These are phyloP conservation scores for Conops quadrifasciatus DNA, from an alignment of 2,888 invertebrate genomes.

Conservation along the genomic window DNA sequence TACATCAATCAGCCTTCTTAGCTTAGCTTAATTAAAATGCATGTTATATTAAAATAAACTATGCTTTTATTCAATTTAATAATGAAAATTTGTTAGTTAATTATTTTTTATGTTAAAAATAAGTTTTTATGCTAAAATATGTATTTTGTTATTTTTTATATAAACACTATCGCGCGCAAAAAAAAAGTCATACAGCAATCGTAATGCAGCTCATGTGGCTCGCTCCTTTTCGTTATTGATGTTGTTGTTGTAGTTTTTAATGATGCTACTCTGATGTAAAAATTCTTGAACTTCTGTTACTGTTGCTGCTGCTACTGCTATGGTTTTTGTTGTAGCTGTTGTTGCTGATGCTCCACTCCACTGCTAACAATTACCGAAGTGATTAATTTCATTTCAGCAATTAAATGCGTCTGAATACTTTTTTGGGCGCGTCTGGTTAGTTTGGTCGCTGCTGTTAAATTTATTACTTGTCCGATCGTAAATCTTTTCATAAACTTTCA, in stretches of 20 bases:
- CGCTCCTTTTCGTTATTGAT: not conserved
- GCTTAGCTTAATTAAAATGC: conserved; percentile 10
- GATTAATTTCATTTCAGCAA: conserved; percentile 42
- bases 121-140: no score
- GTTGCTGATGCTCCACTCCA: conserved; percentile 14
- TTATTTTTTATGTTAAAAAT: no score
- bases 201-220: not conserved
- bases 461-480: conserved; percentile 24
- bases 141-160: no score
- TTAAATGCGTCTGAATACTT: conserved; percentile 43
- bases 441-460: conserved; percentile 13
- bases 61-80: conserved; percentile 1
- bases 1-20: not conserved
- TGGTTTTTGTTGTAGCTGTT: conserved; percentile 8
- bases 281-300: not conserved
- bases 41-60: conserved; percentile 19
- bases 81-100: no score
- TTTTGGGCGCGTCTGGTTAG: conserved; percentile 29
- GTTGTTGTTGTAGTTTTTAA: not conserved
- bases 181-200: not conserved
- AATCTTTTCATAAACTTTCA: conserved; percentile 23
- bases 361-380: conserved; percentile 32
- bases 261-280: conserved; percentile 13
- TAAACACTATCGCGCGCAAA: no score
- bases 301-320: not conserved